Percentiles rank a stretch among this genome's conserved stretches.
Evolutionary conservation across 2,113 vertebrate species (phyloP).

Genomic region (Ceyx margarethae): DNA sequence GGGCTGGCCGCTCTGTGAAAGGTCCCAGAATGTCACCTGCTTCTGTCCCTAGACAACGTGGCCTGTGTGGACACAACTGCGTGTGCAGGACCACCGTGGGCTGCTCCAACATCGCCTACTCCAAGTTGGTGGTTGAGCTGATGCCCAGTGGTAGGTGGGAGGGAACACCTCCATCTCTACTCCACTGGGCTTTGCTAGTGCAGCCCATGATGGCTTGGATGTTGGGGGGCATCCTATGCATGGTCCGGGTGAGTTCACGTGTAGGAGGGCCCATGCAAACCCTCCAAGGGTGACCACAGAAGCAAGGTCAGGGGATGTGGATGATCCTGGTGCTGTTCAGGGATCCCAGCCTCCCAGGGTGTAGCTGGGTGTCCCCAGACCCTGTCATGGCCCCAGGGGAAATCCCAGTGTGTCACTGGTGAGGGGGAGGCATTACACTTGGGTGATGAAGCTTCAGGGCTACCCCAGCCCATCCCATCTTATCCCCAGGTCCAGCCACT

Average conservation of each 20-base stretch:
- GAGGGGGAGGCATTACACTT: background rate
- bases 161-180: too few relatives aligned
- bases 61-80: conserved; percentile 84
- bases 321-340: background rate
- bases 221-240: fast-evolving
- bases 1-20: fast-evolving
- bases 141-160: conserved; percentile 85
- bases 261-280: fast-evolving
- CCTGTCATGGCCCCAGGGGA: background rate
- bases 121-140: conserved; percentile 89
- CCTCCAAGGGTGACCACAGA: background rate
- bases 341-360: fast-evolving
- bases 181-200: fast-evolving
- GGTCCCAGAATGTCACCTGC: fast-evolving
- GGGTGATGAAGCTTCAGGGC: fast-evolving
- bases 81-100: conserved; percentile 84
- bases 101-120: conserved; percentile 91
- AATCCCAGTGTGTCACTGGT: fast-evolving
- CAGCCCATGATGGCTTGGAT: fast-evolving
- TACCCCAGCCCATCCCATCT: background rate
- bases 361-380: background rate
- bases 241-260: fast-evolving
- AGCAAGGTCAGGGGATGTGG: background rate
- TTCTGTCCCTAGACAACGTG: conserved; percentile 77
- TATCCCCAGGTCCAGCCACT: fast-evolving